Conservation (phyloP, 1,140 invertebrate genomes). For the Drosophila hydei region DNA sequence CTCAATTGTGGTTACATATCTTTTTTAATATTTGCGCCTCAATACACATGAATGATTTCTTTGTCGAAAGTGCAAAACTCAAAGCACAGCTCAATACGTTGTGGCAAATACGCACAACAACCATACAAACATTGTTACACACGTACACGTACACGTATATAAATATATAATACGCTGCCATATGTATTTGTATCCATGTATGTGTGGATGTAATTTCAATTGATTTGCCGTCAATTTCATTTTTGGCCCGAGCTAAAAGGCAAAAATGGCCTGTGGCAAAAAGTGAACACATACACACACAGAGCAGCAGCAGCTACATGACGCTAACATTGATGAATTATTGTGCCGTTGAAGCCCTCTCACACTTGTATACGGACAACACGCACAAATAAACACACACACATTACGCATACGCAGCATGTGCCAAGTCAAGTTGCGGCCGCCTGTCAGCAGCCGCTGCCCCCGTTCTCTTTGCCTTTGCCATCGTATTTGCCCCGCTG, state of each 20-base stretch:
- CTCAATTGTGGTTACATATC: slow-evolving; percentile 9
- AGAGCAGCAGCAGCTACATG: slow-evolving; percentile 29
- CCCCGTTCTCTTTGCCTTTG: slow-evolving; percentile 7
- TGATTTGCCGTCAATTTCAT: slow-evolving; percentile 80
- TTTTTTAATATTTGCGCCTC: slow-evolving; percentile 39
- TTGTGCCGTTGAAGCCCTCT: slow-evolving; percentile 38
- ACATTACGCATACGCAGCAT: slow-evolving; percentile 71
- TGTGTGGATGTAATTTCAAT: slow-evolving; percentile 60
- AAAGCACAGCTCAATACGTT: slow-evolving; percentile 55
- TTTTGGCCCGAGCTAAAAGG: slow-evolving; percentile 49
- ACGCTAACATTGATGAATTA: slow-evolving; percentile 74
- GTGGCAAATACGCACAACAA: slow-evolving; percentile 41
- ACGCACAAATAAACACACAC: slow-evolving; percentile 10
- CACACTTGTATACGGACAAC: slow-evolving; percentile 6
- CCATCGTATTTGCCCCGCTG: slow-evolving; percentile 23
- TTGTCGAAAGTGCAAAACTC: slow-evolving; percentile 48
- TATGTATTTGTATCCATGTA: slow-evolving; percentile 1
- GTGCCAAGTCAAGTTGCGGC: slow-evolving; percentile 49
- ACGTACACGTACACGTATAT: slow-evolving; percentile 26
- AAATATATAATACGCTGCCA: slow-evolving; percentile 8
- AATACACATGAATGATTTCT: slow-evolving; percentile 71
- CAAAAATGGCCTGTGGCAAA: slow-evolving; percentile 40
- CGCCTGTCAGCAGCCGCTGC: slow-evolving; percentile 57
- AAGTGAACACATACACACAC: slow-evolving; percentile 24
- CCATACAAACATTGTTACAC: slow-evolving; percentile 29